Evolutionary conservation across 2,888 invertebrate genomes (phyloP).

Genomic region (Apamea epomidion): DNA sequence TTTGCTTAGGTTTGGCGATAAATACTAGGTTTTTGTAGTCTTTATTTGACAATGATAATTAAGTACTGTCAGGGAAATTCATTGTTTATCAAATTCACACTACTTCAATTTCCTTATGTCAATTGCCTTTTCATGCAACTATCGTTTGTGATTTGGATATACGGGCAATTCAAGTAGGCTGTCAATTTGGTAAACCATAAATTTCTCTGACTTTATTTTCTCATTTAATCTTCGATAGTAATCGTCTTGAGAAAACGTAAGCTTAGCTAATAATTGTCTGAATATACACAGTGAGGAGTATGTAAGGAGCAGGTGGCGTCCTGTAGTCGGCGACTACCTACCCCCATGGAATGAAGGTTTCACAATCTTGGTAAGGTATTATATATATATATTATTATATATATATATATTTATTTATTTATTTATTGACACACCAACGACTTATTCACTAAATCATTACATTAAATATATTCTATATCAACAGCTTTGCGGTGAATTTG

Average conservation of each 20-base stretch:
- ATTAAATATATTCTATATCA: no score
- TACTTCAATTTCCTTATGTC: neutral
- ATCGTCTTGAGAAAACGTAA: neutral
- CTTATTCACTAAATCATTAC: no score
- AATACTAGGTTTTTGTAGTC: neutral
- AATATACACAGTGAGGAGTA: neutral
- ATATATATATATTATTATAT: no score
- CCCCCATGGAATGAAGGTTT: no score
- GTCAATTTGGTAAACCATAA: neutral
- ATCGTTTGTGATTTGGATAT: neutral
- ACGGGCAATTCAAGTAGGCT: neutral
- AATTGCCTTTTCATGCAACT: neutral
- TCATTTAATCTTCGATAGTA: neutral
- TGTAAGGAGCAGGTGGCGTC: neutral
- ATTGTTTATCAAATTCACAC: neutral
- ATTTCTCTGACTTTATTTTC: neutral
- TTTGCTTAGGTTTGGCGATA: neutral
- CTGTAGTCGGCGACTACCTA: no score
- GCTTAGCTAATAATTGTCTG: neutral
- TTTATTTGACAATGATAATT: neutral
- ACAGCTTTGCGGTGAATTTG: no score
- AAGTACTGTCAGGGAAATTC: neutral
- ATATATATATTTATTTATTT: no score
- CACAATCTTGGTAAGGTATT: no score
- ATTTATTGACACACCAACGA: no score